These are phyloP conservation scores for Paratilapia polleni DNA, from an alignment of 2,113 vertebrate species.

Conservation along the genomic window DNA sequence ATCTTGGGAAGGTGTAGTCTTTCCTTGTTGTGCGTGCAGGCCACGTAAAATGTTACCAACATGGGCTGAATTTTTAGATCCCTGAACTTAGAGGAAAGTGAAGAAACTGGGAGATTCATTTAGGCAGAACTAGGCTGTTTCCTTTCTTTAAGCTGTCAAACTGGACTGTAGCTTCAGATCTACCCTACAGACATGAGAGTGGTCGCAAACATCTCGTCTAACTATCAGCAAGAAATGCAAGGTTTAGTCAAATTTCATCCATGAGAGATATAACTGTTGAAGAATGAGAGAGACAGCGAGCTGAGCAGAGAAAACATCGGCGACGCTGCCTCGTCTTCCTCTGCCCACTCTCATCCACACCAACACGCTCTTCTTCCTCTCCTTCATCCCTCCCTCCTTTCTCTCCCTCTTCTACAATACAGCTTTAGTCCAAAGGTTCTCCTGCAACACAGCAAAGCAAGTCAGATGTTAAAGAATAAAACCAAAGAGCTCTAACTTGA, in stretches of 20 bases:
- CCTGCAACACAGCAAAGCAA: constrained; percentile 74
- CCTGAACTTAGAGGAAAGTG: background rate
- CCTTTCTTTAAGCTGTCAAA: constrained; percentile 18
- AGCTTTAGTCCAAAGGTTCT: constrained; percentile 85
- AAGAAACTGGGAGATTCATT: background rate
- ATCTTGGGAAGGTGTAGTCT: background rate
- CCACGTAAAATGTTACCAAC: background rate
- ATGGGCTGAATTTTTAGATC: background rate
- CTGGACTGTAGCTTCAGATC: background rate
- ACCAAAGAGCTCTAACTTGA: constrained; percentile 84
- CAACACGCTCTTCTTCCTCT: constrained; percentile 27
- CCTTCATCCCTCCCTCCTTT: constrained; percentile 19
- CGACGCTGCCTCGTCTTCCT: constrained; percentile 50
- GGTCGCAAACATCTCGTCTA: background rate
- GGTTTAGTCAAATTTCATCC: background rate
- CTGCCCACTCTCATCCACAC: constrained; percentile 57
- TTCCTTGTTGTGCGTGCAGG: background rate
- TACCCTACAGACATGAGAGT: background rate
- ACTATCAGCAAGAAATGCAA: background rate
- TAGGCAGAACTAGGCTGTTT: background rate
- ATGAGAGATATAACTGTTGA: background rate
- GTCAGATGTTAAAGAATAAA: constrained; percentile 81
- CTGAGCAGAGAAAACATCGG: constrained; percentile 31
- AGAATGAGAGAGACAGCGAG: constrained; percentile 27
- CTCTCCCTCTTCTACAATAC: constrained; percentile 63